Base-by-base conservation (phyloP, 2,797 vertebrate species). In the Sandelia bainsii region DNA sequence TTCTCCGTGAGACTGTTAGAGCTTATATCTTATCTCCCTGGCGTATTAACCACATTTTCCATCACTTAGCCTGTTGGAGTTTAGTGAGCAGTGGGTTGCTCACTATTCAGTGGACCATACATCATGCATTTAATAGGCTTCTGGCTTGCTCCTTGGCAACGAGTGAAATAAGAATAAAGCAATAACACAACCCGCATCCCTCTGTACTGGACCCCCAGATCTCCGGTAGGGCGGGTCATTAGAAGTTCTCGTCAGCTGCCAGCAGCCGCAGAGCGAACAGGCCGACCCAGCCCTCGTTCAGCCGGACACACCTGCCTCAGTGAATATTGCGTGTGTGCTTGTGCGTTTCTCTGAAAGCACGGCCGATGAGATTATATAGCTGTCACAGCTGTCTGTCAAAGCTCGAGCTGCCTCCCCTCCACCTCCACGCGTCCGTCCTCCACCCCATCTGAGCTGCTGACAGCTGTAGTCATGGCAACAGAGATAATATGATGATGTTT, bases 391-490 rank as follows among this genome's bases (percentile, higher is more conserved):
- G 89, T 85, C 89, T 87, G 54, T 94, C 92, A 92, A 66, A 13
- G 68, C 79, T 44, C 39, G 46, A 57, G 80, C 76, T 72, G 78
- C 69, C 72, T 6, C 27, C 58, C 62, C 54, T 65, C 64, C 73
- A 50, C 64, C 87, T 25, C 44, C 57, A 9, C 64, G 69, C 75
- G 11, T 46, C 54, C 64, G 29, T 37, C 63, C 56, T 34, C 22
- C 48, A 5, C 48, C 56, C 49, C 72, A 62, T 74, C 65, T 71
- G 69, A 72, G 76, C 86, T 39, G 68, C 87, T 89, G 90, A 90
- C 89, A 89, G 83, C 75, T 11, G 89, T 90, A 64, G 79, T 84
- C 92, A 94, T 92, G 79, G 92, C 87, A 92, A 93, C 92, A 71
- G 73, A 67, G 81, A 78, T 78, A 68, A 81, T 79, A 63, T 84